Percentiles rank a stretch among this genome's conserved stretches.
phyloP scores from a whole-genome alignment of 1,140 invertebrate species.

The Achroia grisella region DNA sequence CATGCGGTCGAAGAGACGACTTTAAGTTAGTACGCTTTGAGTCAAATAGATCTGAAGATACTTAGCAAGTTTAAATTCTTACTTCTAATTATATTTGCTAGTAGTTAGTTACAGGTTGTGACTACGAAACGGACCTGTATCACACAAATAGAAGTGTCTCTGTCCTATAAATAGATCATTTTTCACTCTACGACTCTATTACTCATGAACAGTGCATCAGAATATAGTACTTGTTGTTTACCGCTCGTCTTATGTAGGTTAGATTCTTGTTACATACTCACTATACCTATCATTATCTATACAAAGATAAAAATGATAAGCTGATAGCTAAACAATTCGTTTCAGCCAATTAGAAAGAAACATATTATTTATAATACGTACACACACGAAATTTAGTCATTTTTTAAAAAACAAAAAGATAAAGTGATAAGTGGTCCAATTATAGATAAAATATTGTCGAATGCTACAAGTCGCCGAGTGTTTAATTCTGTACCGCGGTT shows the following conservation, averaged over 20 bases:
- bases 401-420: conserved; percentile 7
- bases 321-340: conserved; percentile 22
- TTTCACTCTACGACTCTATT: no score
- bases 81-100: no score
- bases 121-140: background rate
- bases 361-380: no score
- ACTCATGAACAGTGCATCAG: conserved; percentile 23
- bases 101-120: background rate
- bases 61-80: no score
- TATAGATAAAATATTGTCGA: conserved; percentile 31
- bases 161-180: conserved; percentile 35
- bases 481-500: conserved; percentile 48
- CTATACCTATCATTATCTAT: background rate
- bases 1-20: no score
- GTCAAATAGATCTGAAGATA: no score
- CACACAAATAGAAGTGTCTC: conserved; percentile 42
- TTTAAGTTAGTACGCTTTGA: no score
- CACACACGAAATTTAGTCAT: no score
- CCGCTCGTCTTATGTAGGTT: conserved; percentile 43
- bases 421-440: conserved; percentile 19
- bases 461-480: no score
- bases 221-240: conserved; percentile 1
- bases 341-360: no score
- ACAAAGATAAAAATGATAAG: conserved; percentile 24
- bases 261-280: conserved; percentile 29